Conservation (phyloP, 2,888 invertebrate species). For the Metallyticus violacea region DNA sequence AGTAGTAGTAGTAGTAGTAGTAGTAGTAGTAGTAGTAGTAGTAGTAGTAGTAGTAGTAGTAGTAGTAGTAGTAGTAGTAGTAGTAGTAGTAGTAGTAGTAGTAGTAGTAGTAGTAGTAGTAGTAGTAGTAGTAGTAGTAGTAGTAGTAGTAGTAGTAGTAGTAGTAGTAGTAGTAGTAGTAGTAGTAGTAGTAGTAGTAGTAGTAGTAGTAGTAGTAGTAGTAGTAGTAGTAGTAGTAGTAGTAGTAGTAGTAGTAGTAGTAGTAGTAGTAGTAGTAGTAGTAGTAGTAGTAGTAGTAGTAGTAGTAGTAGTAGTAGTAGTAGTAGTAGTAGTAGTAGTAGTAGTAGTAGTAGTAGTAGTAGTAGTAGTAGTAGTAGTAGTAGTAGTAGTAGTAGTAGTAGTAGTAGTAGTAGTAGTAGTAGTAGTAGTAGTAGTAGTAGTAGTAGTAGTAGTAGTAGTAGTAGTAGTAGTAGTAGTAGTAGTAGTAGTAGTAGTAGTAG, state of each 20-base stretch:
- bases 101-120: neutral
- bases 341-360: neutral
- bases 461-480: neutral
- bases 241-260: neutral
- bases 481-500: neutral
- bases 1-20: neutral
- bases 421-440: neutral
- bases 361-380: neutral
- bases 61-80: neutral
- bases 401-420: neutral
- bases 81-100: neutral
- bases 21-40: neutral
- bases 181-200: neutral
- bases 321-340: neutral
- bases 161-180: neutral
- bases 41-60: neutral
- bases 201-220: neutral
- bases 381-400: neutral
- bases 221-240: neutral
- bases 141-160: neutral
- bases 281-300: neutral
- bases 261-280: neutral
- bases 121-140: neutral
- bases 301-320: neutral
- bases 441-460: neutral